Percentiles rank a stretch among this genome's conserved stretches.
phyloP scores from a whole-genome alignment of 2,797 vertebrate species.

The Kryptolebias ocellatus region DNA sequence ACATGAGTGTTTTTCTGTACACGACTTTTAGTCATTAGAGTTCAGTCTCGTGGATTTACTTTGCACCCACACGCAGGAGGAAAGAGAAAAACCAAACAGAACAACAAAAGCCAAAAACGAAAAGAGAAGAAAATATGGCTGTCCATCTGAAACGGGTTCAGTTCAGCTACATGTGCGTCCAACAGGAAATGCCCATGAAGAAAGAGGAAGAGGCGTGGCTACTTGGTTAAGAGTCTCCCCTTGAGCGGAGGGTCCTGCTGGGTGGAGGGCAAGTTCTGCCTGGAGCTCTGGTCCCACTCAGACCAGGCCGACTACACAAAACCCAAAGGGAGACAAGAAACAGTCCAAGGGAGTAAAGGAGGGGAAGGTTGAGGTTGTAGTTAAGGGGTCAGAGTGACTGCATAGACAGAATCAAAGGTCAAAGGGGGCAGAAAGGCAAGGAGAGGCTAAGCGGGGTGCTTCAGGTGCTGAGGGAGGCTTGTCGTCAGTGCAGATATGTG shows the following conservation, averaged over 20 bases:
- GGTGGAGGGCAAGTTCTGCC: constrained; percentile 35
- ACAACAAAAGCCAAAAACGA: constrained; percentile 37
- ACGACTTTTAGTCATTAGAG: constrained; percentile 72
- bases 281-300: constrained; percentile 36
- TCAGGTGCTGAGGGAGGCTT: constrained; percentile 67
- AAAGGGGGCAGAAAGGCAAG: constrained; percentile 42
- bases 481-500: constrained; percentile 67
- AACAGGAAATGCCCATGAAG: constrained; percentile 83
- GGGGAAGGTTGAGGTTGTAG: constrained; percentile 62
- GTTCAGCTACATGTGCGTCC: constrained; percentile 77
- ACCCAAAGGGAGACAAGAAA: constrained; percentile 56
- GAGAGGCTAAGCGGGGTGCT: constrained; percentile 60
- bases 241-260: constrained; percentile 59
- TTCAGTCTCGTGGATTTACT: constrained; percentile 67
- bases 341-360: constrained; percentile 33
- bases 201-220: constrained; percentile 81
- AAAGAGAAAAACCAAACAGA: constrained; percentile 21
- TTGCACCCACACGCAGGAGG: constrained; percentile 61
- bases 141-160: constrained; percentile 75
- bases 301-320: constrained; percentile 36
- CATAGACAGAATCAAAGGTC: constrained; percentile 79
- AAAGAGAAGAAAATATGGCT: constrained; percentile 67
- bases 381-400: constrained; percentile 75
- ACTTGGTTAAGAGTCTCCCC: constrained; percentile 64
- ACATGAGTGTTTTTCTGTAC: constrained; percentile 76